These are phyloP conservation scores for Heliconius congener DNA, from an alignment of 1,140 invertebrate species.

Conservation along the genomic window DNA sequence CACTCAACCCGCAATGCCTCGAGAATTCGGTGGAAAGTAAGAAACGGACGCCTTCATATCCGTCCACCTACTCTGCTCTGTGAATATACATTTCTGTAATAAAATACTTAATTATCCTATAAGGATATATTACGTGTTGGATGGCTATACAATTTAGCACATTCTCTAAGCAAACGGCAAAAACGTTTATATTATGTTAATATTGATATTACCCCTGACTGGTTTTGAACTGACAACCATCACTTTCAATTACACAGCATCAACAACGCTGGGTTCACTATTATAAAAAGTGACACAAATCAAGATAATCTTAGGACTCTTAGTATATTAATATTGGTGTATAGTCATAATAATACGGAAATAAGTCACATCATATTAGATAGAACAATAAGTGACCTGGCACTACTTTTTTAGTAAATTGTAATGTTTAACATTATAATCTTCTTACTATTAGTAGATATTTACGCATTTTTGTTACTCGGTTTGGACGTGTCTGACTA, in stretches of 20 bases:
- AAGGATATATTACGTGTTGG: neutral
- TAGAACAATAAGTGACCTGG: neutral
- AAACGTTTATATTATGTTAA: too few species aligned
- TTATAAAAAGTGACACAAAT: neutral
- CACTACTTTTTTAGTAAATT: neutral
- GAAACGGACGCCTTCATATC: neutral
- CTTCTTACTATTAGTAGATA: neutral
- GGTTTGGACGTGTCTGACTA: neutral
- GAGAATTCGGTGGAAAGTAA: too few species aligned
- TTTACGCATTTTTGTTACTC: neutral
- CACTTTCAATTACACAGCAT: neutral
- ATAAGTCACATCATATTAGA: neutral
- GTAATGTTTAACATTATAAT: neutral
- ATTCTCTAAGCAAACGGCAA: too few species aligned
- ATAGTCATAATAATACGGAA: neutral
- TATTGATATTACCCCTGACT: neutral
- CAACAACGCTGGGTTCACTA: neutral
- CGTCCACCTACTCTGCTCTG: too few species aligned
- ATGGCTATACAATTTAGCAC: neutral
- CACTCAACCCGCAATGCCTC: too few species aligned
- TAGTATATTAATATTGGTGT: neutral
- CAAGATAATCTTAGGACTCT: neutral
- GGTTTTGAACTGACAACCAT: neutral
- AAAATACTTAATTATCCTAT: neutral
- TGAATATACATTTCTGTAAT: too few species aligned